Evolutionary conservation across 1,140 invertebrate genomes (phyloP).

Genomic region (Luehdorfia chinensis): DNA sequence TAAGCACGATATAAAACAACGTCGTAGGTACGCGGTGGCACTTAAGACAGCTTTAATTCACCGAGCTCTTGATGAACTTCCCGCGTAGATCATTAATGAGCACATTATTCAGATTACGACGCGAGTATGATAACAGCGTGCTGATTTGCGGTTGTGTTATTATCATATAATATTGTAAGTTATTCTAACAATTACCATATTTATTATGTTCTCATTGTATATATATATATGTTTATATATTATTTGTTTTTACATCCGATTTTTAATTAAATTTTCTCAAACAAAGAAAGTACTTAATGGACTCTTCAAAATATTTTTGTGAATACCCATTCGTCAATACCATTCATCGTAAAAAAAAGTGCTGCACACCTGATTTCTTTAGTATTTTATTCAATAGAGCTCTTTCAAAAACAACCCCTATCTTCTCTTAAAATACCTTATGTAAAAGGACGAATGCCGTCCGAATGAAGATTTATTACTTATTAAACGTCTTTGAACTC

Average conservation of each 20-base stretch:
- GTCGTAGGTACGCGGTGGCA: slow-evolving; percentile 39
- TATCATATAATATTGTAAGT: slow-evolving; percentile 5
- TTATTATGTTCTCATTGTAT: no score
- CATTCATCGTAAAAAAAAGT: slow-evolving; percentile 43
- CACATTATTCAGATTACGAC: slow-evolving; percentile 46
- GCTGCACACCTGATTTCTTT: slow-evolving; percentile 38
- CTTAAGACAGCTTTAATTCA: slow-evolving; percentile 57
- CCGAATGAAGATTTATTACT: slow-evolving; percentile 23
- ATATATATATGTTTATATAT: no score
- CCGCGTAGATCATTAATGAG: slow-evolving; percentile 55
- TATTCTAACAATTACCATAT: no score
- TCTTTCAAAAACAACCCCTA: slow-evolving; percentile 50
- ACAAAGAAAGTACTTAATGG: slow-evolving; percentile 26
- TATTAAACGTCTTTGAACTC: no score
- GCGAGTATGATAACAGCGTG: slow-evolving; percentile 26
- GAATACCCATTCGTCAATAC: slow-evolving; percentile 28
- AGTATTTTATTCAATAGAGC: slow-evolving; percentile 42
- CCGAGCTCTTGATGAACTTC: slow-evolving; percentile 53
- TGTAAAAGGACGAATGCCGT: slow-evolving; percentile 33
- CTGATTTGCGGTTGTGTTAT: slow-evolving; percentile 23
- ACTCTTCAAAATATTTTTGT: slow-evolving; percentile 29
- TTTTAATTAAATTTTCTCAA: slow-evolving; percentile 9
- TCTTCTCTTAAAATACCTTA: slow-evolving; percentile 38
- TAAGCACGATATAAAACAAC: slow-evolving; percentile 60
- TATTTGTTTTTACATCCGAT: slow-evolving; percentile 1